Conservation (phyloP, 1,140 invertebrate species). For the Macrosteles quadrilineatus region DNA sequence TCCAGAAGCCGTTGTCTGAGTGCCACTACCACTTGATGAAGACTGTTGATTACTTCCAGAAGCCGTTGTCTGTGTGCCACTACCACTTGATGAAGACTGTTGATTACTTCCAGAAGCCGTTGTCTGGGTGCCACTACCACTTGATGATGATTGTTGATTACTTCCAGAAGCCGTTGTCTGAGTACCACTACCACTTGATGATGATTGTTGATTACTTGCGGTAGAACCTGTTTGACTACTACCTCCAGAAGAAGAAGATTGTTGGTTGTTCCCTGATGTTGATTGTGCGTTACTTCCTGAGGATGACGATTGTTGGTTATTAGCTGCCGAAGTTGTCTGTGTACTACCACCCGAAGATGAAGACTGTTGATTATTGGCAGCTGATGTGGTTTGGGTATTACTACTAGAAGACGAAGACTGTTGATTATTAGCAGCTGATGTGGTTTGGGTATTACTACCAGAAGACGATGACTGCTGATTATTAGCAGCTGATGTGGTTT, state of each 20-base stretch:
- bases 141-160: conserved; percentile 35
- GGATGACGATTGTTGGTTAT: conserved; percentile 33
- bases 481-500: conserved; percentile 17
- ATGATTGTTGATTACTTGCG: conserved; percentile 31
- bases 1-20: conserved; percentile 33
- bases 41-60: conserved; percentile 32
- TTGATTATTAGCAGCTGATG: conserved; percentile 32
- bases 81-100: conserved; percentile 27
- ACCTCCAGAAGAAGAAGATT: conserved; percentile 32
- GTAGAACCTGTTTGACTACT: conserved; percentile 28
- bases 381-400: conserved; percentile 33
- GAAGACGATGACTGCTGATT: conserved; percentile 30
- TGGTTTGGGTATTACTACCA: conserved; percentile 36
- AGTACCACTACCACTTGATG: conserved; percentile 19
- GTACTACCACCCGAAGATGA: conserved; percentile 34
- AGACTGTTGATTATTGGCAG: conserved; percentile 34
- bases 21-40: conserved; percentile 30
- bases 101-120: conserved; percentile 34
- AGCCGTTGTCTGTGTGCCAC: conserved; percentile 29
- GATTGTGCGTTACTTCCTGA: conserved; percentile 28
- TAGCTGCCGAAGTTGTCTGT: conserved; percentile 33
- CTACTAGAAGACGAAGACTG: conserved; percentile 30
- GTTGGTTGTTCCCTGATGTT: conserved; percentile 35
- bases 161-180: conserved; percentile 27
- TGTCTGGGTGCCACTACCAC: conserved; percentile 31